A percentile compares a stretch with the other conserved stretches of the same genome.
Conservation (phyloP, 1,140 invertebrate species). For the Drosophila varians region DNA sequence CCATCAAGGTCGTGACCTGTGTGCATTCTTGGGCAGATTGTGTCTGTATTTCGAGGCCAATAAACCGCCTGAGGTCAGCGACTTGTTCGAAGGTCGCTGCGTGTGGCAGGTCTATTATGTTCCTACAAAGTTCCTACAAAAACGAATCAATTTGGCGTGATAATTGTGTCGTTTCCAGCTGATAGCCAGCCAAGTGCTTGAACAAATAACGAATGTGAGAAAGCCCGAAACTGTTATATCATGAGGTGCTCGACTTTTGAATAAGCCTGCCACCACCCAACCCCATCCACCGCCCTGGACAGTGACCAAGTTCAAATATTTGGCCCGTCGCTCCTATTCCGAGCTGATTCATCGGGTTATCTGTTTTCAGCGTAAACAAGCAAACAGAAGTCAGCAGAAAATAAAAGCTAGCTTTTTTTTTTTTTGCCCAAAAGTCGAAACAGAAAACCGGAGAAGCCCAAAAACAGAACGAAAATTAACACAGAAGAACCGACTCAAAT, state of each 20-base stretch:
- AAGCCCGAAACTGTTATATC: slow-evolving; percentile 23
- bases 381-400: slow-evolving; percentile 63
- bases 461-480: slow-evolving; percentile 1
- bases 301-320: slow-evolving; percentile 32
- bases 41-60: no score
- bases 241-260: background rate
- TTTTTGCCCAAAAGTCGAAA: no score
- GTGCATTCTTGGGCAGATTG: slow-evolving; percentile 1
- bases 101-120: slow-evolving; percentile 6
- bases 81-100: slow-evolving; percentile 12
- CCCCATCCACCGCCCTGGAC: background rate
- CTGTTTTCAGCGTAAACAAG: slow-evolving; percentile 17
- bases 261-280: no score
- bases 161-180: background rate
- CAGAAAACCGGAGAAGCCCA: slow-evolving; percentile 47
- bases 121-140: background rate
- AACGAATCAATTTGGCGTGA: slow-evolving; percentile 11
- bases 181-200: background rate
- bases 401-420: slow-evolving; percentile 7
- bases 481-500: slow-evolving; percentile 19
- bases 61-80: slow-evolving; percentile 27
- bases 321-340: slow-evolving; percentile 8
- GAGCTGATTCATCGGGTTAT: slow-evolving; percentile 46
- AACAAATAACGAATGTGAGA: background rate
- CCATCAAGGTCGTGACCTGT: slow-evolving; percentile 32